Base-by-base conservation (phyloP, 2,888 invertebrate species). In the Meta bourneti region DNA sequence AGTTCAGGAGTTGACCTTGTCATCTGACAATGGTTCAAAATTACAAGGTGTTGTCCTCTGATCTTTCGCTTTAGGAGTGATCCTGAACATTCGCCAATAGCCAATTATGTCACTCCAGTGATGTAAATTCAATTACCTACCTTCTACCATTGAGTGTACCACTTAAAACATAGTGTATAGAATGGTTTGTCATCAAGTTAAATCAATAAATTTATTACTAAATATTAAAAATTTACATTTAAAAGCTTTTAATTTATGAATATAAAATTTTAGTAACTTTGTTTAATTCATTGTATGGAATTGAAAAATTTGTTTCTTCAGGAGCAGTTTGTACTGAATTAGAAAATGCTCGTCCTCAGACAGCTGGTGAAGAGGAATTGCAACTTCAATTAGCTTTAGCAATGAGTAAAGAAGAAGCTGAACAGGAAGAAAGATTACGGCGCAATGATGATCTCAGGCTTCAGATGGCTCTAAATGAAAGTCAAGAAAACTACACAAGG, bases 401-500 rank as follows among this genome's bases (percentile, higher is more conserved):
- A 88, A 99, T 99, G 98, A 98, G 98, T 81, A 97, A 99, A 93
- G 99, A 99, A 95, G 99, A 99, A 96, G 99, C 99, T 54, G 99
- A 99, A 94, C 97, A 98, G 94, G 99, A 99, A 95, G 98, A 99
- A 95, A 97, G 98, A 94, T 97, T 98, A 94, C 96, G 98, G 91
- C 97, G 98, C 93, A 98, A 98, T 94, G 99, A 99, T 95, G 99
- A 99, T 95, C 79, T 94, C 9, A 74, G 94, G 13, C 96, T 99
- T 94, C 99, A 99, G 95, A 96, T 99, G 95, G 99, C 99, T 71
- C 96, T 99, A 94, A 97, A 97, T 95, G 98, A 99, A 96, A 98
- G 98, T 95, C 97, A 98, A 95, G 97, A 98, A 95, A 98, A 98
- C 90, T 93, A 93, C 93, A 61, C 86, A 93, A 80, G 74, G 72